A percentile compares a stretch with the other conserved stretches of the same genome.
Conservation (phyloP, 2,113 vertebrate species). For the Zosterops hypoxanthus region DNA sequence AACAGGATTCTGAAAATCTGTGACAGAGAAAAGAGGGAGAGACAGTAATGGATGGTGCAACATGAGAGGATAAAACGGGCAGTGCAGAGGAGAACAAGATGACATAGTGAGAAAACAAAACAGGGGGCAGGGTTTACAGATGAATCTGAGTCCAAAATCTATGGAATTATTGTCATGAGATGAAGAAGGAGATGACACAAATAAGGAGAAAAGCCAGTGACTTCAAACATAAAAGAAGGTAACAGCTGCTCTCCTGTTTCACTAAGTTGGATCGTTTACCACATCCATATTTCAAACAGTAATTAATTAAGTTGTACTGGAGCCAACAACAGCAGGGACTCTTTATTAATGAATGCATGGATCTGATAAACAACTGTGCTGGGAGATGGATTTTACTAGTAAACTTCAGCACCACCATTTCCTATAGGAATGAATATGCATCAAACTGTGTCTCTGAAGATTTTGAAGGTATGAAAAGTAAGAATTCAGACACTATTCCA, state of each 20-base stretch:
- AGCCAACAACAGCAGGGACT: slow-evolving; percentile 55
- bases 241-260: slow-evolving; percentile 61
- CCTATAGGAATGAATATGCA: neutral
- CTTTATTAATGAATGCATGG: slow-evolving; percentile 54
- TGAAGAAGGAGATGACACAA: slow-evolving; percentile 8
- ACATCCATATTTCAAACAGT: slow-evolving; percentile 57
- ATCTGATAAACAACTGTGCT: slow-evolving; percentile 42
- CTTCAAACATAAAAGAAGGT: slow-evolving; percentile 28
- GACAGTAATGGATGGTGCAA: neutral
- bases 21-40: neutral
- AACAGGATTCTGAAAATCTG: neutral
- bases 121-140: neutral
- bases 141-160: neutral
- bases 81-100: neutral
- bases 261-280: slow-evolving; percentile 54
- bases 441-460: neutral
- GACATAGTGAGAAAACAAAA: slow-evolving; percentile 7
- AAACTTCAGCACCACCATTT: neutral
- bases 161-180: slow-evolving; percentile 1
- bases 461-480: neutral
- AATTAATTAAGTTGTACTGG: slow-evolving; percentile 53
- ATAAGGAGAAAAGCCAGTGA: slow-evolving; percentile 15
- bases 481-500: neutral
- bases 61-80: neutral
- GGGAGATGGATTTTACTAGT: neutral